phyloP scores from a whole-genome alignment of 2,888 invertebrate species.

The Macrophya annulata region DNA sequence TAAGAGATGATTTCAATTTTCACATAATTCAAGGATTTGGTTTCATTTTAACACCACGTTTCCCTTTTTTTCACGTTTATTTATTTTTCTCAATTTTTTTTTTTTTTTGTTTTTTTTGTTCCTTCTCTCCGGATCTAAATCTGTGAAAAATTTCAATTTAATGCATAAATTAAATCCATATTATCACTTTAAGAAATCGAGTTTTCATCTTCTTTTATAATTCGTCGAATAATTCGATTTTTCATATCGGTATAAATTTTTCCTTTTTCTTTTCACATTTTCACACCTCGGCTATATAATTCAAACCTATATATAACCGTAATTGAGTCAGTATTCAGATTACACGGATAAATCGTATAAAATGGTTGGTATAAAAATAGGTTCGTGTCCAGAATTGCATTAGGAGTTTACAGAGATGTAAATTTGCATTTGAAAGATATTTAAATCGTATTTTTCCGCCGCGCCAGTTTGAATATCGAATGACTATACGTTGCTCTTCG shows the following conservation, averaged over 20 bases:
- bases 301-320: neutral
- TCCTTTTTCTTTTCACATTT: neutral
- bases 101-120: no score
- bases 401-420: conserved; percentile 31
- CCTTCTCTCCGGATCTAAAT: neutral
- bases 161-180: neutral
- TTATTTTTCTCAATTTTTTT: neutral
- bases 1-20: neutral
- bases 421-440: conserved; percentile 60
- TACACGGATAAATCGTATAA: neutral
- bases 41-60: neutral
- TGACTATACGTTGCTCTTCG: neutral
- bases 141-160: neutral
- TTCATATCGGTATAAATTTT: neutral
- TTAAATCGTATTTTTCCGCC: neutral
- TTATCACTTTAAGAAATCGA: neutral
- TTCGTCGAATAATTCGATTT: neutral
- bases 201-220: neutral
- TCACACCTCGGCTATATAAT: neutral
- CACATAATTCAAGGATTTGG: neutral
- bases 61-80: neutral
- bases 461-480: conserved; percentile 15
- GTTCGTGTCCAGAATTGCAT: conserved; percentile 48
- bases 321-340: neutral
- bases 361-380: conserved; percentile 12